A percentile compares a stretch with the other conserved stretches of the same genome.
Conservation (phyloP, 2,113 vertebrate genomes). For the Chaetodon trifascialis region DNA sequence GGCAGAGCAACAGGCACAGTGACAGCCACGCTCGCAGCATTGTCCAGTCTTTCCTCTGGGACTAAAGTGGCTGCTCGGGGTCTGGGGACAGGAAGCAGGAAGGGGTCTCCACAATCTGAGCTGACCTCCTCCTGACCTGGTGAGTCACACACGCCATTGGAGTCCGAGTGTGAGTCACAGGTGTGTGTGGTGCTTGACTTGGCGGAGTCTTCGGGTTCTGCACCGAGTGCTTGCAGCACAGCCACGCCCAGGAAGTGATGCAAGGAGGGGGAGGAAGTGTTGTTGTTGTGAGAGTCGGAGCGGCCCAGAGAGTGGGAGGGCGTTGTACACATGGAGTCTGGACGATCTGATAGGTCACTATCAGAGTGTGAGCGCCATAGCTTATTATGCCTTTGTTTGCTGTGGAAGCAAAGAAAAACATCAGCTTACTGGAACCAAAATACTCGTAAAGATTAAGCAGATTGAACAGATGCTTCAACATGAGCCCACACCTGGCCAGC, state of each 20-base stretch:
- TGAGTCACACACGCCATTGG: slow-evolving; percentile 57
- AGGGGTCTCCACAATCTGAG: slow-evolving; percentile 18
- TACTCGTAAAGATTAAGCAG: background rate
- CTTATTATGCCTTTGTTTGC: slow-evolving; percentile 98
- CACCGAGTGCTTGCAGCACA: slow-evolving; percentile 72
- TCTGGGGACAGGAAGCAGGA: slow-evolving; percentile 49
- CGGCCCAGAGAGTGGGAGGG: slow-evolving; percentile 59
- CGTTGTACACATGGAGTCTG: slow-evolving; percentile 81
- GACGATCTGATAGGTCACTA: slow-evolving; percentile 92
- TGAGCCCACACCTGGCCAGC: slow-evolving; percentile 89
- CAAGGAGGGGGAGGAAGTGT: slow-evolving; percentile 88
- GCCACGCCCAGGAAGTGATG: slow-evolving; percentile 90
- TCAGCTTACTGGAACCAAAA: background rate
- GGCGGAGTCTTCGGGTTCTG: slow-evolving; percentile 8
- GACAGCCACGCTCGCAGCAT: slow-evolving; percentile 33
- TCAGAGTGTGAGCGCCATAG: slow-evolving; percentile 98
- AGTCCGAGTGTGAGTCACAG: slow-evolving; percentile 4
- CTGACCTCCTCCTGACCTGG: slow-evolving; percentile 39
- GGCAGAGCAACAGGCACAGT: slow-evolving; percentile 51
- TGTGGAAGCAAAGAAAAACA: slow-evolving; percentile 68
- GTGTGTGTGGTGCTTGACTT: slow-evolving; percentile 21
- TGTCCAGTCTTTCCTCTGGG: slow-evolving; percentile 69
- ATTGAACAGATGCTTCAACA: background rate
- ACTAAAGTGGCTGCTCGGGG: slow-evolving; percentile 74
- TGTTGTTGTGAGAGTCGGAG: slow-evolving; percentile 86